Percentiles rank a stretch among this genome's conserved stretches.
Conservation (phyloP, 2,797 vertebrate genomes). For the Eutrigla gurnardus region DNA sequence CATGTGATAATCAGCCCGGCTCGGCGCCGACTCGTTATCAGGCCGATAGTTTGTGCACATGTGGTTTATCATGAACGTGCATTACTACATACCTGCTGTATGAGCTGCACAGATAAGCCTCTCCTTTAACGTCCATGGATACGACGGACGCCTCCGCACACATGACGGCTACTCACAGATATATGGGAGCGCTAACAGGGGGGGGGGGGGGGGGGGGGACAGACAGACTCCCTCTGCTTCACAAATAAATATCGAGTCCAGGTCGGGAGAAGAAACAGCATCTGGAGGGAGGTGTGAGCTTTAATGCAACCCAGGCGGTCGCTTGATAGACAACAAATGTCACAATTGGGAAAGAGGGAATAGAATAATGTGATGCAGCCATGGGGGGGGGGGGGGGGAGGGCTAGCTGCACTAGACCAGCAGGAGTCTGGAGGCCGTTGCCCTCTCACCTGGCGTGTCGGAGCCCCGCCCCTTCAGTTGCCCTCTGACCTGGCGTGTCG, state of each 20-base stretch:
- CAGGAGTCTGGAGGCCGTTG: constrained; percentile 19
- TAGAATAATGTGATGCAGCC: constrained; percentile 76
- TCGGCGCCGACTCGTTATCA: constrained; percentile 70
- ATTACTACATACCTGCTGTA: constrained; percentile 66
- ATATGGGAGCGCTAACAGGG: constrained; percentile 11
- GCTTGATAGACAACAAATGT: constrained; percentile 76
- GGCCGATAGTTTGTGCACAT: constrained; percentile 48
- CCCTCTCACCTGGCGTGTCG: constrained; percentile 36
- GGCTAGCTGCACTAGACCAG: constrained; percentile 63
- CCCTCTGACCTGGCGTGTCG: constrained; percentile 41
- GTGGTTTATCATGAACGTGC: constrained; percentile 68
- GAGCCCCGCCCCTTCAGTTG: constrained; percentile 34
- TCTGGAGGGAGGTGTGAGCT: constrained; percentile 47
- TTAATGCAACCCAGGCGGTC: constrained; percentile 71
- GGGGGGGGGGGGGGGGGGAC: not conserved
- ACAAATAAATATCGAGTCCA: constrained; percentile 55
- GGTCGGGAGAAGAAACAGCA: constrained; percentile 19
- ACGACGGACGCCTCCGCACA: not conserved
- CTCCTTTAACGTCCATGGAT: constrained; percentile 16
- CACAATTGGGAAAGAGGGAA: constrained; percentile 70
- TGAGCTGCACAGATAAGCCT: constrained; percentile 55
- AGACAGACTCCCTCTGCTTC: constrained; percentile 25
- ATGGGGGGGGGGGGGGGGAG: constrained; percentile 6
- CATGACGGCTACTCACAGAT: not conserved
- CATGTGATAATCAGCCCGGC: constrained; percentile 56